Base-by-base conservation (phyloP, 1,140 invertebrate species). In the Nilaparvata lugens region DNA sequence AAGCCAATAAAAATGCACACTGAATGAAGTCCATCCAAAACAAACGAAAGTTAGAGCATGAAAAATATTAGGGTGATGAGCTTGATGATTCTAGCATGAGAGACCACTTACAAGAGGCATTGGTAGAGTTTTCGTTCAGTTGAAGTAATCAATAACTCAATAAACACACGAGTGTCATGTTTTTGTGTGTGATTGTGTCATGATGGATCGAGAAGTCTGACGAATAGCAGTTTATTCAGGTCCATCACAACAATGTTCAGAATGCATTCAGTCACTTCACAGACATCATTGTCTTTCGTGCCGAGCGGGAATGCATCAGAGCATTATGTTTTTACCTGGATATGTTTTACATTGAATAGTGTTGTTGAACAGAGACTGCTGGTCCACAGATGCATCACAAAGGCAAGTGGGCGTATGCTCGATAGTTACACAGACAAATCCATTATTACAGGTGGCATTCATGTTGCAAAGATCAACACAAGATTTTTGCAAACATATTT, bases 391-490 rank as follows among this genome's bases (percentile, higher is more conserved):
- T 63, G 72, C 70, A 35, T 35, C 31, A 67, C 80, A 80, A 69
- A 77, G 74, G 72, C 81, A 82, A 71, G 75, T 68, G 66, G 78
- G 71, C 65, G 71, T 70, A 69, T 79, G 78, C 62, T 72, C 71
- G 42, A 73, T 67, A 64, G 77, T 75, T 55, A 71, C 68, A 71
- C 80, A 82, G 61, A 67, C 64, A 58, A 67, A 61, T 55, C 64
- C 64, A 52, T 63, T 65, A 66, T 58, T 68, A 68, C 71, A 75
- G 65, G 66, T 71, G 19, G 65, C 67, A 69, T 70, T 73, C 67
- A 73, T 64, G 24, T 73, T 68, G 69, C 83, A 85, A 28, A 82
- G 82, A 71, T 80, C 73, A 60, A 75, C 67, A 70, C 83, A 85
- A 13, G 67, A 63, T 61, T 73, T 70, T 25, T 75, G 70, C 19